Evolutionary conservation across 2,888 invertebrate species (phyloP).

Genomic region (Chalcis sispes): DNA sequence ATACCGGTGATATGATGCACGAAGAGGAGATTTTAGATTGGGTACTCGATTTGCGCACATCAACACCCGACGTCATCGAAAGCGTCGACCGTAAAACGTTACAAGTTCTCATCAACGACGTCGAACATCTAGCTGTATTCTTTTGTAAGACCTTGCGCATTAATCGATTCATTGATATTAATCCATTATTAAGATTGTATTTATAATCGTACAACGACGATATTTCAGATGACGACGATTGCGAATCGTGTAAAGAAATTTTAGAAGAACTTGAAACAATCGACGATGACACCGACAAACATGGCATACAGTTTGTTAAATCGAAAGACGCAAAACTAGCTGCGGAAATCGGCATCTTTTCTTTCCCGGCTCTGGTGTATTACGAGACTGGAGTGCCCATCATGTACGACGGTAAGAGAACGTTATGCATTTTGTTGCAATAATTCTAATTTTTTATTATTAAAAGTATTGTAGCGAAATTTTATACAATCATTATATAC

Average conservation of each 20-base stretch:
- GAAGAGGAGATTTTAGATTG: conserved; percentile 93
- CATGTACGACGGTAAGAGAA: conserved; percentile 92
- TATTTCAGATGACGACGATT: conserved; percentile 86
- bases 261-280: conserved; percentile 93
- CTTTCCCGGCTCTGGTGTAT: conserved; percentile 93
- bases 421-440: neutral
- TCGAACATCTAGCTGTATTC: conserved; percentile 93
- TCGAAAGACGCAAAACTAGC: conserved; percentile 93
- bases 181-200: neutral
- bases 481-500: too few species aligned
- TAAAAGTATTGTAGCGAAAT: too few species aligned
- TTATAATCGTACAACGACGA: neutral
- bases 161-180: neutral
- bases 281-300: conserved; percentile 94
- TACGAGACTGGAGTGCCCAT: conserved; percentile 96
- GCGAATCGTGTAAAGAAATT: conserved; percentile 89
- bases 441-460: neutral
- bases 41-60: conserved; percentile 90
- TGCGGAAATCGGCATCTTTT: conserved; percentile 93
- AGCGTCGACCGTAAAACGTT: conserved; percentile 93
- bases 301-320: conserved; percentile 95
- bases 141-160: conserved; percentile 85
- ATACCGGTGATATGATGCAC: conserved; percentile 92
- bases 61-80: conserved; percentile 92
- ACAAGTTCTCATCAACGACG: conserved; percentile 91